Conservation (phyloP, 2,888 invertebrate species). For the Cyclophora punctaria region DNA sequence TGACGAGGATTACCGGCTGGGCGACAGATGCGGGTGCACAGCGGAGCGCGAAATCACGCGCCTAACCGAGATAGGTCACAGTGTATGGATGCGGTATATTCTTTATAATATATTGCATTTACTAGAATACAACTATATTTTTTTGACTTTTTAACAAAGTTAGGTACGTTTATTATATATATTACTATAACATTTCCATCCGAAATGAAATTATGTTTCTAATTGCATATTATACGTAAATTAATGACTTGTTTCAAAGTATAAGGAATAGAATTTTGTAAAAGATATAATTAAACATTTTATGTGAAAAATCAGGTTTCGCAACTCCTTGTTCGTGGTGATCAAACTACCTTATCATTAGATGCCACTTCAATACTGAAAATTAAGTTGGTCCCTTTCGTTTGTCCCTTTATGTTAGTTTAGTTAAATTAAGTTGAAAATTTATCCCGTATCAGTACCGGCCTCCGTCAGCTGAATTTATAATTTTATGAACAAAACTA, state of each 20-base stretch:
- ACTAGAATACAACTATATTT: too few relatives aligned
- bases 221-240: too few relatives aligned
- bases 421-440: conserved; percentile 75
- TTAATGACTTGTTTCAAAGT: too few relatives aligned
- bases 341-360: conserved; percentile 64
- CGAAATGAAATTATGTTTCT: too few relatives aligned
- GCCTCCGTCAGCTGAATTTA: conserved; percentile 66
- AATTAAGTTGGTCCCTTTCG: conserved; percentile 63
- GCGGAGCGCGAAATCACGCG: conserved; percentile 50
- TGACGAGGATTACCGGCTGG: conserved; percentile 24
- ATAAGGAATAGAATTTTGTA: too few relatives aligned
- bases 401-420: conserved; percentile 64
- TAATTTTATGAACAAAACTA: conserved; percentile 64
- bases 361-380: conserved; percentile 67
- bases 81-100: background rate
- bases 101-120: too few relatives aligned
- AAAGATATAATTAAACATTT: too few relatives aligned
- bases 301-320: conserved; percentile 3
- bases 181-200: too few relatives aligned
- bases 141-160: too few relatives aligned
- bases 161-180: too few relatives aligned
- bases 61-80: background rate
- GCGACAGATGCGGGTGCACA: conserved; percentile 54
- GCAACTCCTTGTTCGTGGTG: conserved; percentile 20
- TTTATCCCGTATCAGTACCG: conserved; percentile 68